These are phyloP conservation scores for Anneissia japonica DNA, from an alignment of 35 echinoderm and acorn worm genomes.

Conservation along the genomic window DNA sequence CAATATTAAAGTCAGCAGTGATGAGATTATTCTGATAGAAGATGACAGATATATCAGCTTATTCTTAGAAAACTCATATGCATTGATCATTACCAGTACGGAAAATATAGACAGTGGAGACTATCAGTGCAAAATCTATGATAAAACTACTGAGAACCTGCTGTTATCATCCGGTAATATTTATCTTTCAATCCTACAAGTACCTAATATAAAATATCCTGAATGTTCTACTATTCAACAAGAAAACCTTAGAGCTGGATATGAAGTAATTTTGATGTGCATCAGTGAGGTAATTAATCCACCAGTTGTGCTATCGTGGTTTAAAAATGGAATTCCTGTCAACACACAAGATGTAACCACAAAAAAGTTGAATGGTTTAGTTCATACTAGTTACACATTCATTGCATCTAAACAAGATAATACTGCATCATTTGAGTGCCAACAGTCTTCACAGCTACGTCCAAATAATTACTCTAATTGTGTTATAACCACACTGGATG, in stretches of 20 bases:
- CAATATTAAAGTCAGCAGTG: not conserved
- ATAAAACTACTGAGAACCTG: not conserved
- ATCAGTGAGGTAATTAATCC: not conserved
- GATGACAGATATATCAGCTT: not conserved
- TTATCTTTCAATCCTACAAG: not conserved
- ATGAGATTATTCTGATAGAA: not conserved
- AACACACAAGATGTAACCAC: not conserved
- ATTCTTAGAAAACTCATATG: not conserved
- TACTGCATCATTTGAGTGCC: not conserved
- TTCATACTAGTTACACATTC: not conserved
- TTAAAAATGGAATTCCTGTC: not conserved
- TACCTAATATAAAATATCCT: not conserved
- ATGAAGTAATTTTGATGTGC: not conserved
- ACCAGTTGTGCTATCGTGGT: not conserved
- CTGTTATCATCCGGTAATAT: too few relatives aligned
- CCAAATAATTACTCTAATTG: not conserved
- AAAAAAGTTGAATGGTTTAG: not conserved
- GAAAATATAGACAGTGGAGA: not conserved
- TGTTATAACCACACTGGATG: not conserved
- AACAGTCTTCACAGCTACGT: not conserved
- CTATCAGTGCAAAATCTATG: not conserved
- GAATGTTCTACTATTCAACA: not conserved
- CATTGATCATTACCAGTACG: not conserved
- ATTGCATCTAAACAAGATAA: not conserved
- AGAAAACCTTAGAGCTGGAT: not conserved